Base-by-base conservation (phyloP, 2,797 vertebrate species). In the Hippoglossus hippoglossus region DNA sequence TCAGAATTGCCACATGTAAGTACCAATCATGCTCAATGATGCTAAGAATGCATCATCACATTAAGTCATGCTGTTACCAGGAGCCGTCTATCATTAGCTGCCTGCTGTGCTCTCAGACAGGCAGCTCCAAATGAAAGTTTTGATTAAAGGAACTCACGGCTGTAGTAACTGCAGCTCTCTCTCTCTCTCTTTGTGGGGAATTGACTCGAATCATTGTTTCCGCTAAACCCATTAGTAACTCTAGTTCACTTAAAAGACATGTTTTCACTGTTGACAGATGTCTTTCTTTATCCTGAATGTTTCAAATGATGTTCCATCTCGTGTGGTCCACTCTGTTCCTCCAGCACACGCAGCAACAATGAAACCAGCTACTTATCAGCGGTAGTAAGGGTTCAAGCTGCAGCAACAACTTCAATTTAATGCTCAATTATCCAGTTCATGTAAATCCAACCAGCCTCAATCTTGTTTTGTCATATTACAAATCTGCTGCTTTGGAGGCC, bases 161-260 rank as follows among this genome's bases (percentile, higher is more conserved):
- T 51, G 34, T 28, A 22, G 44, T 28, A 44, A 57, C 9, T 51
- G 13, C 53, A 50, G 53, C 21, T 6, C 11, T 18, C 36, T 34
- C 24, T 58, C 21, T 21, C 28, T 46, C 25, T 61, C 47, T 61
- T 15, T 54, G 69, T 21, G 49, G 13, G 18, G 18, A 74, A 55
- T 63, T 76, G 16, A 49, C 51, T 49, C 21, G 2, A 22, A 75
- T 73, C 15, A 21, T 22, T 49, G 77, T 70, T 75, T 73, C 65
- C 71, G 66, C 73, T 52, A 28, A 71, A 73, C 4, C 16, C 47
- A 63, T 73, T 71, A 64, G 73, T 26, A 18, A 51, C 51, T 60
- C 15, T 44, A 36, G 47, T 12, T 73, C 28, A n/a, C 47, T 55
- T 36, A 8, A 50, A 67, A 71, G 41, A 67, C 51, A 31, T n/a